Conservation (phyloP, 2,113 vertebrate genomes). For the Brachypteracias leptosomus region DNA sequence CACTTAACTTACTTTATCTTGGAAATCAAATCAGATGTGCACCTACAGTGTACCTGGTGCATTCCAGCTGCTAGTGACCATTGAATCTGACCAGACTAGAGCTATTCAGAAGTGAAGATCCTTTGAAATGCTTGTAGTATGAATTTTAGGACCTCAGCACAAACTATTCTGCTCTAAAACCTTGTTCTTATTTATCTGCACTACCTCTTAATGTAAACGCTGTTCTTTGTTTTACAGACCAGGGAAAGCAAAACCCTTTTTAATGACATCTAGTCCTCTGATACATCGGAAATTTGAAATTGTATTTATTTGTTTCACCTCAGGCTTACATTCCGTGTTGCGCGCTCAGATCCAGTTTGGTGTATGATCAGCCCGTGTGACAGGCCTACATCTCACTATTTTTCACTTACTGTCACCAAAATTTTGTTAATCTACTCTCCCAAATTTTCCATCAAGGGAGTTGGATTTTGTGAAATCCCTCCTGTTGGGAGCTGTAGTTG, state of each 20-base stretch:
- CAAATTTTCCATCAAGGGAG: not conserved
- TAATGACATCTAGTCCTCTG: accelerated
- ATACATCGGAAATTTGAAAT: not conserved
- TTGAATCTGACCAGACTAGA: not conserved
- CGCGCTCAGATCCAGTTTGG: not conserved
- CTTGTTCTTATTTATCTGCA: not conserved
- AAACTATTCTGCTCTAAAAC: not conserved
- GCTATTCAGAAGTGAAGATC: not conserved
- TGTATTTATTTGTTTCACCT: not conserved
- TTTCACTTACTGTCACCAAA: not conserved
- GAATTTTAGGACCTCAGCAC: not conserved
- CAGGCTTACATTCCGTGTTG: accelerated
- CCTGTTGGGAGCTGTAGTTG: not conserved
- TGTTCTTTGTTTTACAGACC: not conserved
- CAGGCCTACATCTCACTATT: not conserved
- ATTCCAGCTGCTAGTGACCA: not conserved
- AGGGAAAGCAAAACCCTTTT: not conserved
- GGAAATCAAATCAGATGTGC: not conserved
- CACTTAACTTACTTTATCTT: not conserved
- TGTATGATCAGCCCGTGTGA: not conserved
- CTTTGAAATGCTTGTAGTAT: not conserved
- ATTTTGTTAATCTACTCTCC: not conserved
- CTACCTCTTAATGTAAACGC: not conserved
- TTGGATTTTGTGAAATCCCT: not conserved
- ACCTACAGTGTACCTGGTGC: not conserved